phyloP scores from a whole-genome alignment of 2,888 invertebrate genomes.

The Calliphora vomitoria region DNA sequence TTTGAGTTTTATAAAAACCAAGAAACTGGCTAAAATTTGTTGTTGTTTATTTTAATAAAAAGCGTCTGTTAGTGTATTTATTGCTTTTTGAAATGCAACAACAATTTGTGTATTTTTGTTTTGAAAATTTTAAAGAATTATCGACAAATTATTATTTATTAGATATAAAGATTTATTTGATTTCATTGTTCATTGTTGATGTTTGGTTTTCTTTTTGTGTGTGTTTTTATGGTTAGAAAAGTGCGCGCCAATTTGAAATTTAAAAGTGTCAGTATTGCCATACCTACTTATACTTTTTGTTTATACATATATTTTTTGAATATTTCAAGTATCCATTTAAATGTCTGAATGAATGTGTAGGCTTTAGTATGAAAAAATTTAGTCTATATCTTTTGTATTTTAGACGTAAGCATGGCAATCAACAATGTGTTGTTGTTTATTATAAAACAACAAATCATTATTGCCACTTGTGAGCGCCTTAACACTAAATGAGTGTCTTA shows the following conservation, averaged over 20 bases:
- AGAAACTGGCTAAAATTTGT: constrained; percentile 3
- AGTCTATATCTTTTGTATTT: constrained; percentile 20
- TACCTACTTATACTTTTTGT: too few relatives aligned
- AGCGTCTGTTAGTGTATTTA: not conserved
- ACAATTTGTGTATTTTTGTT: not conserved
- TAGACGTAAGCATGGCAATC: constrained; percentile 70
- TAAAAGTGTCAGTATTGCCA: too few relatives aligned
- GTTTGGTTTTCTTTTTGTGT: not conserved
- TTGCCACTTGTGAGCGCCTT: constrained; percentile 54
- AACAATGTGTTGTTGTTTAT: constrained; percentile 80
- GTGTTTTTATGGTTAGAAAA: not conserved
- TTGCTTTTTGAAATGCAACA: not conserved
- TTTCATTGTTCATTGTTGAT: not conserved
- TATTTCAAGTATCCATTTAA: too few relatives aligned
- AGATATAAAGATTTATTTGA: constrained; percentile 32
- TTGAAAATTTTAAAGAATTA: not conserved
- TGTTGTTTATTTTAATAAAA: not conserved
- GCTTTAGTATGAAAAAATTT: not conserved
- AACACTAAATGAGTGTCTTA: constrained; percentile 36
- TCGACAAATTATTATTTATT: constrained; percentile 54
- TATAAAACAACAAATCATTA: constrained; percentile 84
- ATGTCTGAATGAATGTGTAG: not conserved
- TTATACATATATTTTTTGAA: too few relatives aligned
- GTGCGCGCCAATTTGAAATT: constrained; percentile 7
- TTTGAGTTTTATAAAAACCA: too few relatives aligned